These are phyloP conservation scores for Sparus aurata DNA, from an alignment of 2,797 vertebrate genomes.

Conservation along the genomic window DNA sequence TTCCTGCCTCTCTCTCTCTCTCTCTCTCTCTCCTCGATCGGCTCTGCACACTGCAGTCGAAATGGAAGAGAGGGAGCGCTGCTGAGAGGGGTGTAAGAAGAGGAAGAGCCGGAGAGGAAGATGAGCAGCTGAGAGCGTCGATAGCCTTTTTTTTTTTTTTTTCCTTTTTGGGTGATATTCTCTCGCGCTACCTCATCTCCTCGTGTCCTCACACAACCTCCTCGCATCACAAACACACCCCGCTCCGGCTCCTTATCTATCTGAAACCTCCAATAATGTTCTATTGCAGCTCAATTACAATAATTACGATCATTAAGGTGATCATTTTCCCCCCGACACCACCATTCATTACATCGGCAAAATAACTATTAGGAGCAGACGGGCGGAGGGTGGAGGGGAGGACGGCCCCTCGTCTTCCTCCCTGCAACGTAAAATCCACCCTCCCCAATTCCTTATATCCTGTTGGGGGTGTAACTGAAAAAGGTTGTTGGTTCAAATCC, in stretches of 20 bases:
- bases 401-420: not conserved
- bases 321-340: slow-evolving; percentile 55
- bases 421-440: not conserved
- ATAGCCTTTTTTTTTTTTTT: not conserved
- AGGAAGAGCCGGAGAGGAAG: slow-evolving; percentile 28
- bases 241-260: slow-evolving; percentile 38
- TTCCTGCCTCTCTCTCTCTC: slow-evolving; percentile 26
- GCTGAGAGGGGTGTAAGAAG: slow-evolving; percentile 36
- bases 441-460: not conserved
- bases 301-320: slow-evolving; percentile 75
- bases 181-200: not conserved
- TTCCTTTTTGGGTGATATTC: not conserved
- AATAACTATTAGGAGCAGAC: slow-evolving; percentile 61
- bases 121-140: slow-evolving; percentile 16
- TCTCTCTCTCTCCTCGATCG: slow-evolving; percentile 31
- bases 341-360: slow-evolving; percentile 60
- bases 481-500: slow-evolving; percentile 1
- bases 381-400: slow-evolving; percentile 8
- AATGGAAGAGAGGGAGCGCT: slow-evolving; percentile 22
- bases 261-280: slow-evolving; percentile 45
- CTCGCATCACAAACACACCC: slow-evolving; percentile 30
- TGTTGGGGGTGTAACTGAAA: not conserved
- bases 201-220: slow-evolving; percentile 36
- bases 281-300: slow-evolving; percentile 67
- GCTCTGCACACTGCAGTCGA: slow-evolving; percentile 65